Conservation (phyloP, 2,113 vertebrate species). For the Lipotes vexillifer region DNA sequence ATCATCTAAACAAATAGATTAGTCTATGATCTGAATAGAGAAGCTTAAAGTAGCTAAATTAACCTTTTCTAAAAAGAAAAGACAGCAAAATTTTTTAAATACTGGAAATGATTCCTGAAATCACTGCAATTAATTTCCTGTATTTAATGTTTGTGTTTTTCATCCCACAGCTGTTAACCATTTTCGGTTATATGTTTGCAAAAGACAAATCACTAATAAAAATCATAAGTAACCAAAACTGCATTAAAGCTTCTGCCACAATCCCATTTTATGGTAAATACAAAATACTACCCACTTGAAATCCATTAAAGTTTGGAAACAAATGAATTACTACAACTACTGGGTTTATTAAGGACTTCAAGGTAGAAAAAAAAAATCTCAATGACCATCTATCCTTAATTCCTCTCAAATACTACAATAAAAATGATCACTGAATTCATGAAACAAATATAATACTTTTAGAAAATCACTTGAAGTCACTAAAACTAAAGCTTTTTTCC, state of each 20-base stretch:
- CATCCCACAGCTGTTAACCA: conserved; percentile 21
- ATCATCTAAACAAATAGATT: neutral
- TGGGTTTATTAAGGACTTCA: neutral
- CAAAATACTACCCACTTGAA: conserved; percentile 6
- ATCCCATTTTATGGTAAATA: conserved; percentile 31
- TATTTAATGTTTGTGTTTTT: conserved; percentile 25
- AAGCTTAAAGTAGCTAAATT: neutral
- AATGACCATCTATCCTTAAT: neutral
- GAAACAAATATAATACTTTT: neutral
- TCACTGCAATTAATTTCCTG: neutral
- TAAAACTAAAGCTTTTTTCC: neutral
- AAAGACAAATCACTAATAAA: conserved; percentile 35
- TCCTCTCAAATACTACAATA: neutral
- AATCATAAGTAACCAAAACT: conserved; percentile 4
- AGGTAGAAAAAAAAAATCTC: neutral
- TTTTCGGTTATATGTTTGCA: neutral
- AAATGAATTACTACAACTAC: neutral
- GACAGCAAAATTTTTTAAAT: neutral
- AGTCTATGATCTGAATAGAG: neutral
- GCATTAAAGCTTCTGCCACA: neutral
- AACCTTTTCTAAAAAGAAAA: conserved; percentile 14
- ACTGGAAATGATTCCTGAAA: conserved; percentile 20
- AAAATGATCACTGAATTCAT: neutral
- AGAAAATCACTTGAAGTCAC: neutral
- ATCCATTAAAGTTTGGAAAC: neutral